Base-by-base conservation (phyloP, 2,888 invertebrate genomes). In the Boloria selene region DNA sequence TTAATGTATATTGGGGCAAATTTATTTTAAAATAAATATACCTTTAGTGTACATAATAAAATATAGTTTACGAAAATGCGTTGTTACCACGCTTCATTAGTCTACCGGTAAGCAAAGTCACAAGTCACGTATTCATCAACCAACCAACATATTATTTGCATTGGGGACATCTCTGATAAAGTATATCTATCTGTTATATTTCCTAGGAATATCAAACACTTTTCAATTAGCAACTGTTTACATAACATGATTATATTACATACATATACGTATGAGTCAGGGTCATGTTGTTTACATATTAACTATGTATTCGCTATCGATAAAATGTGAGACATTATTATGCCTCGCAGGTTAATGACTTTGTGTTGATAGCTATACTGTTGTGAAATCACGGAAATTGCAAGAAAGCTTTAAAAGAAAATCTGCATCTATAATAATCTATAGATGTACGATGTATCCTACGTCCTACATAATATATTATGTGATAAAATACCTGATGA, bases 261-360 rank as follows among this genome's bases (percentile, higher is more conserved):
- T 22, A 22, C 22, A 22, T n/a, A n/a, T 45, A 13, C 26, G 45
- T 49, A 59, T 31, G 58, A 59, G 16, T 59, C 31, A 59, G 49
- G 44, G 49, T 49, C 58, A 13, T 6, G 31, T 31, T 65, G 65
- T 61, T 55, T 61, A 55, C 31, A 38, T 52, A 10, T 61, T 22
- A 51, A 61, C 22, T 54, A 55, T 54, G 10, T 47, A 56, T 38
- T 49, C 44, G 49, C 55, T 55, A 63, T 62, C 49, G 10, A 59
- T 68, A 44, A 59, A 59, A 26, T 68, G 22, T 67, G 59, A 51
- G 55, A 52, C 56, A 60, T 66, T 66, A 69, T 69, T 66, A 65
- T 71, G 64, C 31, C 55, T 63, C 14, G 47, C 22, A 52, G 72
- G 72, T 70, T 67, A 70, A 70, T 61, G 71, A 70, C 71, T 64